These are phyloP conservation scores for Chloroceryle aenea DNA, from an alignment of 2,113 vertebrate genomes.

Conservation along the genomic window DNA sequence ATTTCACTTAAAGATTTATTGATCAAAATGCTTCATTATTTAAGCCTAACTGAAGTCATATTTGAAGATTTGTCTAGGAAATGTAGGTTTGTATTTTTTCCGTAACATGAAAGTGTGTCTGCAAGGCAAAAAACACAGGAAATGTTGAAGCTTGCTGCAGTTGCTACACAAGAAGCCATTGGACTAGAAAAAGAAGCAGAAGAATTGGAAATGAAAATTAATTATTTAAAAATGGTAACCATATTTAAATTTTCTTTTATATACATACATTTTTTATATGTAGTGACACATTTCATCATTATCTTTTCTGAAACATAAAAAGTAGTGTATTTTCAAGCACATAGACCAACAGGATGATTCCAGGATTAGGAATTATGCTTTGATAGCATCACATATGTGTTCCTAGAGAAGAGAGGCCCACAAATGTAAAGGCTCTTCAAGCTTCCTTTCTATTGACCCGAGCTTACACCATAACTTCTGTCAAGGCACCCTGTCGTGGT, in stretches of 20 bases:
- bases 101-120: constrained; percentile 76
- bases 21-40: neutral
- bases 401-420: neutral
- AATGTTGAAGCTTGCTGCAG: constrained; percentile 56
- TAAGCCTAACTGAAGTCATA: neutral
- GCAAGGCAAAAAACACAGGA: constrained; percentile 72
- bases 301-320: neutral
- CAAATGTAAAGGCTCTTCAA: neutral
- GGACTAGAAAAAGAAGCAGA: constrained; percentile 70
- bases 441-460: neutral
- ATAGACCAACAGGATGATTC: neutral
- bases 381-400: neutral
- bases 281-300: neutral
- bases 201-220: constrained; percentile 72
- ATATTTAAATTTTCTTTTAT: neutral
- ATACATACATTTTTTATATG: neutral
- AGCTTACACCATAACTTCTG: neutral
- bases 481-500: fast-evolving
- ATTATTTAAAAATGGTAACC: constrained; percentile 74
- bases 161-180: constrained; percentile 37
- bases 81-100: constrained; percentile 15
- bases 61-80: neutral
- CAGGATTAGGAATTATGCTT: neutral
- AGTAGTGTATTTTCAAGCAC: neutral
- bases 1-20: neutral